Base-by-base conservation (phyloP, 2,888 invertebrate genomes). In the Rhogogaster chlorosoma region DNA sequence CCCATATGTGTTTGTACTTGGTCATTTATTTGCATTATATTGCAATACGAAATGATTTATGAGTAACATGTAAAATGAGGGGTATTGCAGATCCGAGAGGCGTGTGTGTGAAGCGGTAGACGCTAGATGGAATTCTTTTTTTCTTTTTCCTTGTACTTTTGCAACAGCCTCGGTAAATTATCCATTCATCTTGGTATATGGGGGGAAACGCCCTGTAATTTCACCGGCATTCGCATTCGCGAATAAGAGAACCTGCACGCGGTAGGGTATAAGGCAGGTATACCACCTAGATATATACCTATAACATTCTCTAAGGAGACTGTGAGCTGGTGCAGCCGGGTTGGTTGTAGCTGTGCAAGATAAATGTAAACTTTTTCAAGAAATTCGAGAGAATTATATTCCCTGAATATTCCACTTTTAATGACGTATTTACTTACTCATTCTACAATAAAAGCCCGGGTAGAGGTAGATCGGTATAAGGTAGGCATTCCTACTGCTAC, bases 381-480 rank as follows among this genome's bases (percentile, higher is more conserved):
- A 53, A 77, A 61, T 61, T 57, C 15, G 15, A 57, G 36, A 61
- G 22, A 80, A 61, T 61, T 61, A 61, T 49, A 80, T 32, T 22
- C 38, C 12, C 5, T n/a, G 57, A 78, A 80, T 61, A 38, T 57
- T 61, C 80, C 57, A 36, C 29, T 80, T 80, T 80, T 80, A 80
- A 80, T 57, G 80, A 80, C 49, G 57, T 80, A 80, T 80, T 80
- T 80, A 80, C 57, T 57, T 80, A 61, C 80, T 57, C 57, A 4
- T 78, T 57, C n/a, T 57, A 32, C 78, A 22, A 49, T 78, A 32
- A 12, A 26, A 57, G 7, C 32, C 15, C 36, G 12, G 15, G 15
- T n/a, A n/a, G 45, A 38, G 38, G 38, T 71, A n/a, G 2, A 38
- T 7, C 5, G 38, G n/a, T 71, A 29, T 29, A n/a, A 18, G 32